phyloP scores from a whole-genome alignment of 2,113 vertebrate genomes.

The Sprattus sprattus region DNA sequence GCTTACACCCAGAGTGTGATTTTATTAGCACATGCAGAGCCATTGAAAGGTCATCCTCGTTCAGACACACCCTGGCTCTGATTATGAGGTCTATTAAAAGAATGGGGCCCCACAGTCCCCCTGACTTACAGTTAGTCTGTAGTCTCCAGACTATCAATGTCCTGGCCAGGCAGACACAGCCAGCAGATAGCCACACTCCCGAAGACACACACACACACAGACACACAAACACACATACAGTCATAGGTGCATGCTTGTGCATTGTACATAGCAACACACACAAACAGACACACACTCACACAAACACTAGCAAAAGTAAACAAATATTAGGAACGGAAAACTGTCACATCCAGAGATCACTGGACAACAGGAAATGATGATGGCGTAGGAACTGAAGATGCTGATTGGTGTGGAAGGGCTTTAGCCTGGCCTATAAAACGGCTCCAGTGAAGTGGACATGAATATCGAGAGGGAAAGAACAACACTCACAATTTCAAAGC shows the following conservation, averaged over 20 bases:
- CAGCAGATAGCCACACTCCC: constrained; percentile 2
- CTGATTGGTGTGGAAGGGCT: constrained; percentile 31
- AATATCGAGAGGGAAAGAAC: constrained; percentile 15
- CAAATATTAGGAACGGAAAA: not conserved
- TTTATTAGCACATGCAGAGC: constrained; percentile 43
- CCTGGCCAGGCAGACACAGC: not conserved
- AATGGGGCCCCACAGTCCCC: constrained; percentile 24
- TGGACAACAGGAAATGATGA: constrained; percentile 20
- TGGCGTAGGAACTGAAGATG: constrained; percentile 1
- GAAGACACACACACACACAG: not conserved
- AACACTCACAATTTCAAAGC: not conserved
- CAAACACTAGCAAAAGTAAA: not conserved
- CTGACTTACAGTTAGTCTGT: not conserved
- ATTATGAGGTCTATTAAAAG: constrained; percentile 45
- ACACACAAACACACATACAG: not conserved
- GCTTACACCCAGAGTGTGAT: constrained; percentile 31
- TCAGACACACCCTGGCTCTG: constrained; percentile 41
- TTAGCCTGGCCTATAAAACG: constrained; percentile 44
- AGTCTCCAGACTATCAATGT: constrained; percentile 2
- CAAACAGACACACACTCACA: not conserved
- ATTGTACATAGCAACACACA: not conserved
- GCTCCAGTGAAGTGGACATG: constrained; percentile 31
- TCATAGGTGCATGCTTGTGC: not conserved
- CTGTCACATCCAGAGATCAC: not conserved
- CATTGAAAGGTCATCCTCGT: constrained; percentile 44